Conservation (phyloP, 2,797 vertebrate genomes). For the Poliocrania exsul region DNA sequence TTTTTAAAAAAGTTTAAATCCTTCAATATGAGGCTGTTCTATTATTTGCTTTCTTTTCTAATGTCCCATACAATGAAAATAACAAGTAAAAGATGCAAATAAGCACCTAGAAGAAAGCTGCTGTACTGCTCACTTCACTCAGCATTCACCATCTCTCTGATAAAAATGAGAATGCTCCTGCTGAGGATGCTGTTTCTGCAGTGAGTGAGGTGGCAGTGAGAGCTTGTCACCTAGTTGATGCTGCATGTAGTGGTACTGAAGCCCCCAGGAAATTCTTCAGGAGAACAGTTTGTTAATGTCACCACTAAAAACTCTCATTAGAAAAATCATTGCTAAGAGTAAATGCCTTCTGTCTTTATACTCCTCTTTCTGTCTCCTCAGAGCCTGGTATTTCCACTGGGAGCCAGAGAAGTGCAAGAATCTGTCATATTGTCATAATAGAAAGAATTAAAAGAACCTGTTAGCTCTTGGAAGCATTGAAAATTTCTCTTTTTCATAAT, state of each 20-base stretch:
- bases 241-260: slow-evolving; percentile 13
- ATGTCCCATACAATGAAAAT: neutral
- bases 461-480: neutral
- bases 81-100: neutral
- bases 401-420: slow-evolving; percentile 32
- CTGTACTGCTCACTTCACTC: neutral
- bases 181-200: neutral
- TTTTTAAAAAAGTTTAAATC: neutral
- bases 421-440: slow-evolving; percentile 75
- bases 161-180: neutral
- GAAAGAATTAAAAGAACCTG: slow-evolving; percentile 64
- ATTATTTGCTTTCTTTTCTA: neutral
- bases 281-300: slow-evolving; percentile 30
- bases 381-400: slow-evolving; percentile 57
- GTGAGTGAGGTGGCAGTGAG: neutral
- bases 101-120: neutral
- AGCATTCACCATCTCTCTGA: neutral
- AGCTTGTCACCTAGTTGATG: slow-evolving; percentile 31
- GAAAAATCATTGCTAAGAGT: slow-evolving; percentile 46
- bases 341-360: slow-evolving; percentile 66
- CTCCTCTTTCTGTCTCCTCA: neutral
- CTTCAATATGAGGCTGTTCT: neutral
- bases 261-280: slow-evolving; percentile 12
- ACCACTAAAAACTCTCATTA: slow-evolving; percentile 43
- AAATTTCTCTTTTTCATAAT: neutral